These are phyloP conservation scores for Phoeniculus purpureus DNA, from an alignment of 2,797 vertebrate genomes.

Conservation along the genomic window DNA sequence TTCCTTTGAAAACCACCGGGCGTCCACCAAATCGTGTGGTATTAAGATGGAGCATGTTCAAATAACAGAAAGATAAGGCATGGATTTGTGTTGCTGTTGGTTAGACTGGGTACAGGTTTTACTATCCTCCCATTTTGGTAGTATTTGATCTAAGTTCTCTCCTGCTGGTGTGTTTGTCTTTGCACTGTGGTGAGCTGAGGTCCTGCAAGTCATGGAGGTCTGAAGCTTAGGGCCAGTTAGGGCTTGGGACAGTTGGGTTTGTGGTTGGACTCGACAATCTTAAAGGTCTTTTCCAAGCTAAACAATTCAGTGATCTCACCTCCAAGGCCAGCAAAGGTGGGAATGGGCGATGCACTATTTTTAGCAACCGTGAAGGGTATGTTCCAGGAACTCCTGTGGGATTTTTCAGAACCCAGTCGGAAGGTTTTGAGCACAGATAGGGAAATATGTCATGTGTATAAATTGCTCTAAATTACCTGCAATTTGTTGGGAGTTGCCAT, in stretches of 20 bases:
- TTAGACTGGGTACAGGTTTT: not conserved
- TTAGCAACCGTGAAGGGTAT: not conserved
- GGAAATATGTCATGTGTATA: slow-evolving; percentile 43
- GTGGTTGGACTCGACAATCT: too few relatives aligned
- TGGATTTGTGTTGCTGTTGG: not conserved
- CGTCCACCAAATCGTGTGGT: not conserved
- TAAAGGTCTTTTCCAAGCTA: too few relatives aligned
- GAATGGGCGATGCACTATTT: not conserved
- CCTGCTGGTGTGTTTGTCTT: not conserved
- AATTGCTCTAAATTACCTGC: slow-evolving; percentile 57
- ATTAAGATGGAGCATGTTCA: not conserved
- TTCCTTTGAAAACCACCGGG: not conserved
- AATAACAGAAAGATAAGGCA: not conserved
- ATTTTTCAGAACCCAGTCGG: slow-evolving; percentile 9
- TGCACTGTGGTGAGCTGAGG: not conserved
- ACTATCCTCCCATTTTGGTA: not conserved
- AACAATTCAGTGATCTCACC: not conserved
- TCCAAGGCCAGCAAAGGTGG: not conserved
- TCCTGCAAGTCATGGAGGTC: not conserved
- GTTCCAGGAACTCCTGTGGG: not conserved
- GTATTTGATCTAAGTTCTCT: not conserved
- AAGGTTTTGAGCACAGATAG: slow-evolving; percentile 50
- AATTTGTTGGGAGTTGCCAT: slow-evolving; percentile 66
- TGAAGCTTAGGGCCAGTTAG: too few relatives aligned
- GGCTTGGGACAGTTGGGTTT: too few relatives aligned